Evolutionary conservation across 1,140 invertebrate genomes (phyloP).

Genomic region (Drosophila kohkoa): DNA sequence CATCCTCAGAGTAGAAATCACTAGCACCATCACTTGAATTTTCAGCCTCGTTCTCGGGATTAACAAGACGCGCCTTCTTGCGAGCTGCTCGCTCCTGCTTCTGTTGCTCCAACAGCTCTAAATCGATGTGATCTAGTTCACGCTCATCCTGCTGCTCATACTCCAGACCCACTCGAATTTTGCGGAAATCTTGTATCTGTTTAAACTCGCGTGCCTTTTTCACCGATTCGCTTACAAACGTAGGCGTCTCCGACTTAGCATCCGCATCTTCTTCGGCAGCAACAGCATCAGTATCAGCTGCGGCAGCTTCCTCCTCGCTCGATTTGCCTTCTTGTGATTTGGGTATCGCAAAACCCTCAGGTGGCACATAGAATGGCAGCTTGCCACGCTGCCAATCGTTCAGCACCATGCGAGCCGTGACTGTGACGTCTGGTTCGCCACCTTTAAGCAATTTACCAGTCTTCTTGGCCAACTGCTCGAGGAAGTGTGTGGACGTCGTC

Average conservation of each 20-base stretch:
- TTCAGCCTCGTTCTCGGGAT: slow-evolving; percentile 80
- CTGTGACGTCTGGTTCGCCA: slow-evolving; percentile 96
- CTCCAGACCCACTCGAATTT: slow-evolving; percentile 91
- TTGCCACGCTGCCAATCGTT: slow-evolving; percentile 99
- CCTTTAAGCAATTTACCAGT: slow-evolving; percentile 97
- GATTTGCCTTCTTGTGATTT: slow-evolving; percentile 69
- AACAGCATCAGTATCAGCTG: slow-evolving; percentile 6
- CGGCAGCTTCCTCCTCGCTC: slow-evolving; percentile 39
- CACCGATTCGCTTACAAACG: slow-evolving; percentile 79
- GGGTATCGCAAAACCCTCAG: slow-evolving; percentile 91
- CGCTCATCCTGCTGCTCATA: slow-evolving; percentile 89
- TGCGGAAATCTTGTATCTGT: slow-evolving; percentile 91
- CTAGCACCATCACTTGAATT: slow-evolving; percentile 86
- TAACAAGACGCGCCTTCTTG: slow-evolving; percentile 68
- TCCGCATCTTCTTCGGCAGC: slow-evolving; percentile 66
- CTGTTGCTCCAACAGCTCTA: slow-evolving; percentile 86
- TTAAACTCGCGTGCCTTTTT: slow-evolving; percentile 80
- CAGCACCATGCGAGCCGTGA: slow-evolving; percentile 96
- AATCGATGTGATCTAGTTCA: slow-evolving; percentile 86
- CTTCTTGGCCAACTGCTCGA: slow-evolving; percentile 95
- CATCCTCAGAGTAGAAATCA: slow-evolving; percentile 88
- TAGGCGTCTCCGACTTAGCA: slow-evolving; percentile 71
- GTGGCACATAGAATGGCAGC: slow-evolving; percentile 96
- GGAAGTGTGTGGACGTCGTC: slow-evolving; percentile 93
- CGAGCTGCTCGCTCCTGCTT: slow-evolving; percentile 84